Conservation (phyloP, 1,140 invertebrate species). For the Lordiphosa collinella region DNA sequence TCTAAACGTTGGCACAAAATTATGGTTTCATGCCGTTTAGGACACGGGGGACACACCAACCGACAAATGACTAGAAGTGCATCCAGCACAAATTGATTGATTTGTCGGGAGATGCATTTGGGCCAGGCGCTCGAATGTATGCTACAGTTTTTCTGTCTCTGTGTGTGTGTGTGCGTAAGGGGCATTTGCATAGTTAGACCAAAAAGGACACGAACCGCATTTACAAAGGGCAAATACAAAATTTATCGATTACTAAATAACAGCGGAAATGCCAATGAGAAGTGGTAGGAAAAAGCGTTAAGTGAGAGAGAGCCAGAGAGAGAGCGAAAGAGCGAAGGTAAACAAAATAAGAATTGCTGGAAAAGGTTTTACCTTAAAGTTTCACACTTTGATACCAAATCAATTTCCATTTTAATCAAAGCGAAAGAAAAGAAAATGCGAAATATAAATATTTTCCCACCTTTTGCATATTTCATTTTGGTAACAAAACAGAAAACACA, state of each 20-base stretch:
- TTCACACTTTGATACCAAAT: no score
- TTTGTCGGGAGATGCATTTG: neutral
- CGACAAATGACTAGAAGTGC: no score
- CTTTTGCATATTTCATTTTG: no score
- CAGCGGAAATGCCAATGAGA: slow-evolving; percentile 61
- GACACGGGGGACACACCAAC: slow-evolving; percentile 18
- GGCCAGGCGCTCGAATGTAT: no score
- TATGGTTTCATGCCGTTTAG: slow-evolving; percentile 52
- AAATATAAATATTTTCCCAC: no score
- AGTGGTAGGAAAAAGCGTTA: slow-evolving; percentile 1
- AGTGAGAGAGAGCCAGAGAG: neutral
- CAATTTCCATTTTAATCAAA: no score
- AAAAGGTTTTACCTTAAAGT: slow-evolving; percentile 23
- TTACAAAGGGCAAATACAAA: slow-evolving; percentile 64
- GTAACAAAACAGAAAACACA: no score
- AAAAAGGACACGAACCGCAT: slow-evolving; percentile 17
- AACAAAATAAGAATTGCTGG: slow-evolving; percentile 17
- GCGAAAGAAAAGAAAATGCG: slow-evolving; percentile 6
- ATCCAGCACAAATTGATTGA: no score
- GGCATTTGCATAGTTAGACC: neutral
- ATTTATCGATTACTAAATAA: slow-evolving; percentile 70
- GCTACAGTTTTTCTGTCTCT: neutral
- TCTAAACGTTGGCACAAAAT: slow-evolving; percentile 51
- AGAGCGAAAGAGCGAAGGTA: no score
- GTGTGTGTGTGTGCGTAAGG: neutral